Conservation (phyloP, 2,888 invertebrate species). For the Lagria hirta region DNA sequence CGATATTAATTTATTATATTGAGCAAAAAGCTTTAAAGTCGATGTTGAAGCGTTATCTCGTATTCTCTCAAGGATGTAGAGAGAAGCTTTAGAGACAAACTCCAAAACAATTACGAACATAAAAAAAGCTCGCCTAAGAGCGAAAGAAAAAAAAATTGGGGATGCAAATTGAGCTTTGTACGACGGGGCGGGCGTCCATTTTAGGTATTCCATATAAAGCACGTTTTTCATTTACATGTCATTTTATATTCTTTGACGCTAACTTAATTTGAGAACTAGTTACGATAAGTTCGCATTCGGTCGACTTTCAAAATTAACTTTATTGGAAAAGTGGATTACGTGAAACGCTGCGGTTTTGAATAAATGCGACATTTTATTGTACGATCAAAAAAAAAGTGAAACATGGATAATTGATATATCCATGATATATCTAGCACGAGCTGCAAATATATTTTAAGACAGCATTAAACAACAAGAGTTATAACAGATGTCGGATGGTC, state of each 20-base stretch:
- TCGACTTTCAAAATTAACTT: conserved; percentile 17
- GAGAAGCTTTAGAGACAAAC: conserved; percentile 8
- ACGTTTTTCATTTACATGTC: conserved; percentile 23
- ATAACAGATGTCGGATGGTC: too few species aligned
- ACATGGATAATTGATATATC: too few species aligned
- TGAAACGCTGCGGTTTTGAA: conserved; percentile 13
- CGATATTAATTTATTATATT: too few species aligned
- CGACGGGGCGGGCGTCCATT: conserved; percentile 11
- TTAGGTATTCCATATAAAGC: conserved; percentile 12
- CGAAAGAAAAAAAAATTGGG: conserved; percentile 11
- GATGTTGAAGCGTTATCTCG: too few species aligned
- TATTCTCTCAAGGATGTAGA: conserved; percentile 8
- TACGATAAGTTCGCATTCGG: conserved; percentile 19
- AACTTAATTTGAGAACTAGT: conserved; percentile 20
- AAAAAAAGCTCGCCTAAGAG: conserved; percentile 11
- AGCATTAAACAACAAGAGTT: too few species aligned
- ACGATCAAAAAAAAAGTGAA: too few species aligned
- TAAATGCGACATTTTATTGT: too few species aligned
- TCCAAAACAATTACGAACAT: conserved; percentile 21
- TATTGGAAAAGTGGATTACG: conserved; percentile 18
- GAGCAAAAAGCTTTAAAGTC: too few species aligned
- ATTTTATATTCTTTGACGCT: conserved; percentile 17
- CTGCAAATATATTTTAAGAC: too few species aligned
- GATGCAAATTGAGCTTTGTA: conserved; percentile 21
- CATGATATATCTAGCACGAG: too few species aligned